Base-by-base conservation (phyloP, 2,113 vertebrate genomes). In the Chionomys nivalis region DNA sequence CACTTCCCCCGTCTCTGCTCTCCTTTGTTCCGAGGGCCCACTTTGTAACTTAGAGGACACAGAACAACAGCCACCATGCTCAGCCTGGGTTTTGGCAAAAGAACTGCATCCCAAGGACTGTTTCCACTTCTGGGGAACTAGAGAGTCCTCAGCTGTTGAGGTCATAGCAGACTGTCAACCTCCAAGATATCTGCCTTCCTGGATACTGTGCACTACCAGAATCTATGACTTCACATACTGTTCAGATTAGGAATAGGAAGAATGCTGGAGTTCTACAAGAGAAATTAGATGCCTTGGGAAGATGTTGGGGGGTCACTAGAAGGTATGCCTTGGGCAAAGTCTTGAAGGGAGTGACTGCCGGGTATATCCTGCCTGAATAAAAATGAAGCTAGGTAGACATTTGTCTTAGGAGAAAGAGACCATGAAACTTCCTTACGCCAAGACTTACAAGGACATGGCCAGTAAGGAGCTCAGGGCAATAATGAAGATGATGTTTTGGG, bases 1-100 rank as follows among this genome's bases (percentile, higher is more conserved):
- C 4, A 13, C 2, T 52, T 1, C 0, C 36, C 13, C n/a, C 23
- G 19, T 24, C 12, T 79, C 47, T 2, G 0, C 2, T 7, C 31
- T 19, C 19, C 31, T 1, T 7, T 24, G 0, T 68, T 33, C 39
- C 8, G 63, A 68, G 83, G 42, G 1, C 63, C 42, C 21, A 65
- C 39, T 31, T 63, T 65, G 16, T 42, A 44, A 16, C 11, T 16
- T 7, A 8, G 39, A 47, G 17, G 39, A 79, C 55, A 39, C 82
- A 66, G 39, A 75, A 26, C 55, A 66, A 44, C 26, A 2, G 11
- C 0, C 24, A 52, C 24, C 11, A 0, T 36, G 31, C 17, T 63
- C 12, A 10, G 4, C 19, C 36, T 3, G 8, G 3, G 23, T 19
- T 0, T 0, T 4, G 31, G 13, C 24, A 31, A 12, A 26, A 47